Evolutionary conservation across 2,797 vertebrate species (phyloP), one percentile per base, ranked within the genome.

Genomic region (Chelidonichthys spinosus): DNA sequence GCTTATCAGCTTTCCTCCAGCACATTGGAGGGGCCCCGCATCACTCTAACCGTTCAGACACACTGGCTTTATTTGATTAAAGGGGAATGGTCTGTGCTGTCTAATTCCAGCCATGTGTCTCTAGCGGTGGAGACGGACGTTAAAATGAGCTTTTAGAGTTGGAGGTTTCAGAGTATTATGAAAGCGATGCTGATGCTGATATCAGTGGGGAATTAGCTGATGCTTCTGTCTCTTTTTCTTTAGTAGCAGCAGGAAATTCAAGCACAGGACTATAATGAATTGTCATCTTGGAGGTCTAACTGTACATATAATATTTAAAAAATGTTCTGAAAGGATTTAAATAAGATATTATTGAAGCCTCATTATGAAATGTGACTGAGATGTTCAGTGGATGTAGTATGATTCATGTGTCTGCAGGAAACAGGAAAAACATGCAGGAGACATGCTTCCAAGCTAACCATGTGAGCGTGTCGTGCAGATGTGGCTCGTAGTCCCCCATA

Each of bases 11-110:
- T 85, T 76, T 90, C 69, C 72, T 78, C 54, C 59, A 53, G 64
- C 79, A 83, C 74, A 52, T 56, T 32, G 67, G 74, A 85, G 63
- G 65, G 74, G 66, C 39, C 64, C 44, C 0, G 50, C 76, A 79
- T 82, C 83, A 66, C 76, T 79, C 75, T 59, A 70, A 74, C 83
- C 67, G 63, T 81, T 81, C 74, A 77, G 71, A 84, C 83, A 78
- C 61, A 71, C 59, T 52, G 72, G 58, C 71, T 89, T 81, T 81
- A 81, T 87, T 83, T 82, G 68, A 85, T 85, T 83, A 79, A 78
- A 86, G 43, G 52, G 72, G 75, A 69, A 78, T 67, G 49, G 85
- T 77, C 73, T 73, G 68, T 35, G 43, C 64, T 63, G 77, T 78
- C 81, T 84, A 79, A 85, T 84, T 85, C 67, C 40, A 73, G 74